phyloP scores from a whole-genome alignment of 2,797 vertebrate genomes.

The Allobates femoralis region DNA sequence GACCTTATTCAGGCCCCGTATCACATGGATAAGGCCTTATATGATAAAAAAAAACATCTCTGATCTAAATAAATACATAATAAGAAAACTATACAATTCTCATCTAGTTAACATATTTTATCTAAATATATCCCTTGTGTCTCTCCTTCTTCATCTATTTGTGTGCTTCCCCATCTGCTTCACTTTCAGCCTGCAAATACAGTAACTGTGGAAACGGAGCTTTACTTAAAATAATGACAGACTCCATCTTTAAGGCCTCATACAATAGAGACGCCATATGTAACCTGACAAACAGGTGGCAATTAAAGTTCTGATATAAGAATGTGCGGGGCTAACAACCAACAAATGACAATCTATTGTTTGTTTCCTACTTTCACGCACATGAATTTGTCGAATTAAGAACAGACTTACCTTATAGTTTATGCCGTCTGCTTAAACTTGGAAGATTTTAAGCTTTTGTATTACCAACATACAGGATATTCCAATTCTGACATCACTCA shows the following conservation, averaged over 20 bases:
- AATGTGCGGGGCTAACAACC: not conserved
- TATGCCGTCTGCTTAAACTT: no score
- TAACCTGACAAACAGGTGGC: constrained; percentile 23
- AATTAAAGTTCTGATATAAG: constrained; percentile 9
- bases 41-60: not conserved
- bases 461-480: not conserved
- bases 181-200: constrained; percentile 16
- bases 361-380: not conserved
- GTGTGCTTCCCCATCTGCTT: constrained; percentile 24
- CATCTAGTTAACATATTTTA: constrained; percentile 9
- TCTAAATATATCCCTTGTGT: constrained; percentile 7
- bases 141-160: constrained; percentile 24
- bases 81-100: not conserved
- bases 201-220: constrained; percentile 20
- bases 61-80: not conserved
- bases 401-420: not conserved
- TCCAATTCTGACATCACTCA: not conserved
- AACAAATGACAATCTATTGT: not conserved
- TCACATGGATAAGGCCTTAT: not conserved
- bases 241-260: constrained; percentile 17
- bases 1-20: not conserved
- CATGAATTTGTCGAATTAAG: not conserved
- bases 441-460: no score
- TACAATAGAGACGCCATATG: constrained; percentile 15
- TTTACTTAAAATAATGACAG: constrained; percentile 22